phyloP scores from a whole-genome alignment of 2,888 invertebrate species.

The Drosophila cyrtoloma region DNA sequence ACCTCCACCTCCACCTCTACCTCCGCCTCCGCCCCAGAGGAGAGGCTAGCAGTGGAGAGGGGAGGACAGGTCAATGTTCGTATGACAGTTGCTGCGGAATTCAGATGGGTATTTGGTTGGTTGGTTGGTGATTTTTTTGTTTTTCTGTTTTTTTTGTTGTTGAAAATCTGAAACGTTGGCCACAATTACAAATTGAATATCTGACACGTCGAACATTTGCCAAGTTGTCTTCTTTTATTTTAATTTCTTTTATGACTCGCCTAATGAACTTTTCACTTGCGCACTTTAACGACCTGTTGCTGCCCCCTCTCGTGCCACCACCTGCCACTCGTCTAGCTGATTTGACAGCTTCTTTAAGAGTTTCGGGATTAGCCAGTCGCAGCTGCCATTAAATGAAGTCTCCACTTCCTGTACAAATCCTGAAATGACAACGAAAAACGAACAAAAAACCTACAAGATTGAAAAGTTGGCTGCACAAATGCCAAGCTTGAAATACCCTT shows the following conservation, averaged over 20 bases:
- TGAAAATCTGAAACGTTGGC: constrained; percentile 45
- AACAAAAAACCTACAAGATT: background rate
- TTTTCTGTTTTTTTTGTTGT: background rate
- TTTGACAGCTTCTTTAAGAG: constrained; percentile 61
- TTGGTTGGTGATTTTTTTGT: background rate
- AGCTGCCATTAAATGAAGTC: constrained; percentile 58
- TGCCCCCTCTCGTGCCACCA: background rate
- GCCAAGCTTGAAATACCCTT: background rate
- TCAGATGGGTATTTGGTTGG: constrained; percentile 23
- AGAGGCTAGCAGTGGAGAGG: background rate
- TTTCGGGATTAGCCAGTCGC: constrained; percentile 55
- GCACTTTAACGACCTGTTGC: constrained; percentile 48
- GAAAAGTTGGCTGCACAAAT: background rate
- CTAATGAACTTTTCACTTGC: constrained; percentile 77
- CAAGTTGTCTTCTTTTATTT: constrained; percentile 23
- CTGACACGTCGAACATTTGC: constrained; percentile 69
- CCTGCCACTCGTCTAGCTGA: background rate
- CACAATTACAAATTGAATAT: constrained; percentile 77
- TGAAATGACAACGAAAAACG: constrained; percentile 15
- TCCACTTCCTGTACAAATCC: constrained; percentile 57
- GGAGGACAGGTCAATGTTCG: constrained; percentile 70
- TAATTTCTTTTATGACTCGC: constrained; percentile 61
- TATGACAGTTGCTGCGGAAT: constrained; percentile 56
- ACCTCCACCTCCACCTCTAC: background rate
- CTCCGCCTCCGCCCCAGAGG: background rate